Conservation (phyloP, 2,113 vertebrate species). For the Spermophilus dauricus region DNA sequence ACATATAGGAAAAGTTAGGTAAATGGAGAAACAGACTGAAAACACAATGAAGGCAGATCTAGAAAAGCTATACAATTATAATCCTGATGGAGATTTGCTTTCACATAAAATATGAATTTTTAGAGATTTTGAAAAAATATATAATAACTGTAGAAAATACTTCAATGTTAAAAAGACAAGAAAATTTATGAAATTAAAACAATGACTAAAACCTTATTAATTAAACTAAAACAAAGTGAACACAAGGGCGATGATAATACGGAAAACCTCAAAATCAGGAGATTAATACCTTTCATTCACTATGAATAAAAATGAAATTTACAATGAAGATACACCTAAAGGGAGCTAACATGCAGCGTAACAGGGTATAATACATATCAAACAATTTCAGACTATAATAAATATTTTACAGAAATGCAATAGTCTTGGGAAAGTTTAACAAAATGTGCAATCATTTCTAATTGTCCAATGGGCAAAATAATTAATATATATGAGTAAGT, state of each 20-base stretch:
- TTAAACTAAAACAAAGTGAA: conserved; percentile 37
- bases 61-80: background rate
- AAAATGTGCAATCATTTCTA: conserved; percentile 31
- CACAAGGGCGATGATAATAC: background rate
- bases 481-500: background rate
- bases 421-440: background rate
- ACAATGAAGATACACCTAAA: background rate
- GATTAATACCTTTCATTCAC: background rate
- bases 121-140: background rate
- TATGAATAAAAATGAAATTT: background rate
- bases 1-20: background rate
- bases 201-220: background rate
- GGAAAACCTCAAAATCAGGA: background rate
- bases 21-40: background rate
- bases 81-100: background rate
- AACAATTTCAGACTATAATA: background rate
- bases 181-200: conserved; percentile 11
- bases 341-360: background rate
- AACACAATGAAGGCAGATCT: background rate
- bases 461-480: conserved; percentile 30
- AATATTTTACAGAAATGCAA: conserved; percentile 37
- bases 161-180: background rate
- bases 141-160: background rate
- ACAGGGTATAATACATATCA: background rate
- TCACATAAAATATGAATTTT: background rate